These are phyloP conservation scores for Epicampocera succincta DNA, from an alignment of 2,888 invertebrate species.

Conservation along the genomic window DNA sequence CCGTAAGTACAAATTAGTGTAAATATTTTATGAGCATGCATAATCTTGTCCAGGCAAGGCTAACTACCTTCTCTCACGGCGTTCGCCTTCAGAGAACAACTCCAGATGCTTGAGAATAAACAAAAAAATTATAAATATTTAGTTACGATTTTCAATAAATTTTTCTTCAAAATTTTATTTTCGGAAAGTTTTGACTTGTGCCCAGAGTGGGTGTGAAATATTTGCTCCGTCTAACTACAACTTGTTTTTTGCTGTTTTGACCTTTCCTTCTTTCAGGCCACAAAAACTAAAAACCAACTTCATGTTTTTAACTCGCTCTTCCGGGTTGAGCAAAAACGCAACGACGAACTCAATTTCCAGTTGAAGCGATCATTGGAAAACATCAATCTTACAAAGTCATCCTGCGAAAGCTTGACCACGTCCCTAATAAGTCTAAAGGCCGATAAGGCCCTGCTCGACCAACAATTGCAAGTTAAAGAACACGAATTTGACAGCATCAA, in stretches of 20 bases:
- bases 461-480: slow-evolving; percentile 73
- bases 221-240: no score
- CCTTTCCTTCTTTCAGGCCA: slow-evolving; percentile 72
- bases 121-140: no score
- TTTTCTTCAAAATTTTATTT: no score
- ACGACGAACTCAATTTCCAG: slow-evolving; percentile 76
- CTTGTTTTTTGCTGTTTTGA: no score
- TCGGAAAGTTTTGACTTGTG: no score
- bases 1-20: slow-evolving; percentile 71
- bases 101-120: no score
- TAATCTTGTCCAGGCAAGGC: no score
- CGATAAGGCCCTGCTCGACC: slow-evolving; percentile 72
- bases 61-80: no score
- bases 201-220: no score
- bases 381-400: slow-evolving; percentile 73
- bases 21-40: no score
- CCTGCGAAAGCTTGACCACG: slow-evolving; percentile 72
- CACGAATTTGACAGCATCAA: slow-evolving; percentile 75
- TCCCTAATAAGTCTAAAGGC: slow-evolving; percentile 73
- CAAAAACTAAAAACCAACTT: slow-evolving; percentile 78
- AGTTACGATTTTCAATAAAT: no score
- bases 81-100: no score
- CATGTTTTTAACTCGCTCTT: slow-evolving; percentile 79
- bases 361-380: slow-evolving; percentile 75
- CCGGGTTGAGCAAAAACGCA: slow-evolving; percentile 78